These are phyloP conservation scores for Sebastes ruberrimus DNA, from an alignment of 2,797 vertebrate species.

Conservation along the genomic window DNA sequence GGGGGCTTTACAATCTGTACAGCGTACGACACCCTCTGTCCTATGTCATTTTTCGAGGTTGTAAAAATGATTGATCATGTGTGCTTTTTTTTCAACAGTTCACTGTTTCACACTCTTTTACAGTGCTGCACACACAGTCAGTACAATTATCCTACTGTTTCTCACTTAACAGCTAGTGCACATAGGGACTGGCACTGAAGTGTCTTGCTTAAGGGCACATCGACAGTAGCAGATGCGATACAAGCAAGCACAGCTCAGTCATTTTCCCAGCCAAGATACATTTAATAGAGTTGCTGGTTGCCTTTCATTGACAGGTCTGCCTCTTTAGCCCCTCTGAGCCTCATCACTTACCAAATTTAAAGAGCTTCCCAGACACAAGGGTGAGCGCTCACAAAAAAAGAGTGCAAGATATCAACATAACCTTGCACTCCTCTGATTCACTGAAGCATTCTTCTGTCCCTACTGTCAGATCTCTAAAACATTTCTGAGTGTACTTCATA, in stretches of 20 bases:
- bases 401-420: neutral
- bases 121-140: neutral
- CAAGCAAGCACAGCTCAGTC: neutral
- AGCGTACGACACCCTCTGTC: neutral
- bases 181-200: neutral
- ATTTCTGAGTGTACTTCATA: neutral
- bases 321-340: neutral
- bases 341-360: neutral
- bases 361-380: conserved; percentile 7
- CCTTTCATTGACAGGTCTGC: neutral
- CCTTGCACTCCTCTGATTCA: conserved; percentile 12
- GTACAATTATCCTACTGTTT: neutral
- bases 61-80: neutral
- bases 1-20: too few species aligned
- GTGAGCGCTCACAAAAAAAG: neutral
- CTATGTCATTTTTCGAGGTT: neutral
- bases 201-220: neutral
- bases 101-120: neutral
- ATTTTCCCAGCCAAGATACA: neutral
- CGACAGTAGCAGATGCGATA: neutral
- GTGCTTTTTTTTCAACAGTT: neutral
- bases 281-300: neutral
- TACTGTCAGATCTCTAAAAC: conserved; percentile 11
- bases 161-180: neutral
- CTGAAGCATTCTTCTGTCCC: neutral